phyloP scores from a whole-genome alignment of 2,888 invertebrate species.

The Chrysomela aeneicollis region DNA sequence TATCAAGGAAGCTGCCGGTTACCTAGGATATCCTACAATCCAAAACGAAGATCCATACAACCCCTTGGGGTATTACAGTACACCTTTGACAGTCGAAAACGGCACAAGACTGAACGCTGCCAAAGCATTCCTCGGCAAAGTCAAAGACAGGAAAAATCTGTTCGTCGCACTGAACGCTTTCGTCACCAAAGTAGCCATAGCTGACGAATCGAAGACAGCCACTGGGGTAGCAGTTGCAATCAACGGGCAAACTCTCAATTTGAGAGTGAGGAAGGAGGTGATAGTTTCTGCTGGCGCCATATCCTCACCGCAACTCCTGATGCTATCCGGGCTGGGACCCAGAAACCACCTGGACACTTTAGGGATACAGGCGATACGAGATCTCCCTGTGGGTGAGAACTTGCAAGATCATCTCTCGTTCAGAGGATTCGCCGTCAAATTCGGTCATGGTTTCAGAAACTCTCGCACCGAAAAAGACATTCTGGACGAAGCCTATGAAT shows the following conservation, averaged over 20 bases:
- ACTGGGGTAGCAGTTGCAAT: constrained; percentile 67
- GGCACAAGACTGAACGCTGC: constrained; percentile 65
- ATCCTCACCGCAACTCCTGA: constrained; percentile 87
- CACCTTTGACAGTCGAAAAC: constrained; percentile 53
- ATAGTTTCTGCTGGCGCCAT: constrained; percentile 88
- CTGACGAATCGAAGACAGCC: constrained; percentile 68
- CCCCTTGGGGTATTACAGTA: constrained; percentile 50
- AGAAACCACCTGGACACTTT: constrained; percentile 66
- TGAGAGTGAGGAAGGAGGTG: constrained; percentile 75
- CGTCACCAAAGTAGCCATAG: constrained; percentile 73
- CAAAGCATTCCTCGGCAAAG: constrained; percentile 73
- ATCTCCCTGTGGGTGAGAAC: constrained; percentile 66
- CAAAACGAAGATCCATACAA: constrained; percentile 45
- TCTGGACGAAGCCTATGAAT: constrained; percentile 58
- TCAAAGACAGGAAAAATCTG: constrained; percentile 65
- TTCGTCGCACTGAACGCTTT: constrained; percentile 66
- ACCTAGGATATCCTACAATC: constrained; percentile 58
- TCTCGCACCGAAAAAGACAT: constrained; percentile 10
- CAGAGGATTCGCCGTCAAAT: constrained; percentile 47
- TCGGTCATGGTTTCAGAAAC: constrained; percentile 14
- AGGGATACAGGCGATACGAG: constrained; percentile 58
- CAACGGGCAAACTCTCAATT: neutral
- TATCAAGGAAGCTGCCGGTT: constrained; percentile 57
- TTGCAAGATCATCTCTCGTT: constrained; percentile 65
- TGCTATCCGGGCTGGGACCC: constrained; percentile 79